Evolutionary conservation across 2,113 vertebrate species (phyloP).

Genomic region (Eidolon helvum): DNA sequence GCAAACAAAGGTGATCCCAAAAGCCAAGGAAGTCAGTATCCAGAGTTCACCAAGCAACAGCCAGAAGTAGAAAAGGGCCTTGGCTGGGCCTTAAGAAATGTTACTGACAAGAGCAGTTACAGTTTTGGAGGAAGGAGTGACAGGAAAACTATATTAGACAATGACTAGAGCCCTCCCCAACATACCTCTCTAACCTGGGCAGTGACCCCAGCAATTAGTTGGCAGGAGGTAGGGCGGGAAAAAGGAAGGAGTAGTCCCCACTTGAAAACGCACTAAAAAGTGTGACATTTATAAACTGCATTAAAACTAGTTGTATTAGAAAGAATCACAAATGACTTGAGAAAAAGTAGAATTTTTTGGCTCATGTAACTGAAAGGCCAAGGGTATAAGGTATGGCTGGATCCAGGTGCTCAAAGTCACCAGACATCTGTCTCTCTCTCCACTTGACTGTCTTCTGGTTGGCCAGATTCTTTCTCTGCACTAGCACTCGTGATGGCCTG

Average conservation of each 20-base stretch:
- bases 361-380: background rate
- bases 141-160: background rate
- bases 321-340: background rate
- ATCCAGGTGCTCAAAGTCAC: background rate
- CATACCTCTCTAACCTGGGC: background rate
- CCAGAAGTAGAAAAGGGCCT: background rate
- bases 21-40: background rate
- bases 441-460: background rate
- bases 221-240: background rate
- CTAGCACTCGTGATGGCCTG: background rate
- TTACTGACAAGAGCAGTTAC: background rate
- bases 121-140: background rate
- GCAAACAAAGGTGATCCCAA: background rate
- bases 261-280: background rate
- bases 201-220: no score
- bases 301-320: background rate
- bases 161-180: background rate
- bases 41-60: background rate
- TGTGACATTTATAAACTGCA: background rate
- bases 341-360: background rate
- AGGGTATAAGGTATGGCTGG: background rate
- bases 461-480: background rate
- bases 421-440: background rate
- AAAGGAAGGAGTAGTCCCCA: background rate
- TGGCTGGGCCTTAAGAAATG: background rate